These are phyloP conservation scores for Ara ararauna DNA, from an alignment of 2,797 vertebrate species.

Conservation along the genomic window DNA sequence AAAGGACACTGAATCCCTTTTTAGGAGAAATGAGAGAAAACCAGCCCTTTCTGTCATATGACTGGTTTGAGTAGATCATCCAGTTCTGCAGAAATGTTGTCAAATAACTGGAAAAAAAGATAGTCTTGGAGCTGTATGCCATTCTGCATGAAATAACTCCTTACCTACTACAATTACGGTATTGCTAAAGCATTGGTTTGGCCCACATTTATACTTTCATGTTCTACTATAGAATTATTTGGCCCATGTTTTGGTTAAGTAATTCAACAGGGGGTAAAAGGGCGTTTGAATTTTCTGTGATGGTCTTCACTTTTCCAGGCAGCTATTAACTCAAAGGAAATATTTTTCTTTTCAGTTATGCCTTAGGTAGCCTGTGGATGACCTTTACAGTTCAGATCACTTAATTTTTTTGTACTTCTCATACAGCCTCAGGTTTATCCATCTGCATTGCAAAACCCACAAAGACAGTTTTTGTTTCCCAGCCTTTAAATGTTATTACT, in stretches of 20 bases:
- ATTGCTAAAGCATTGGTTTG: background rate
- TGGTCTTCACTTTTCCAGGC: background rate
- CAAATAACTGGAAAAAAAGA: background rate
- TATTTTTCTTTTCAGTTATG: background rate
- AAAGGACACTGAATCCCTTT: background rate
- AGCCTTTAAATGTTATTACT: background rate
- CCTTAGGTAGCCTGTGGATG: background rate
- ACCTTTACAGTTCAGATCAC: slow-evolving; percentile 6
- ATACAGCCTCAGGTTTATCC: slow-evolving; percentile 27
- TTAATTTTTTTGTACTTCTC: slow-evolving; percentile 7
- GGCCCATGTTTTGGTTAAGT: background rate
- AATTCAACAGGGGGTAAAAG: background rate
- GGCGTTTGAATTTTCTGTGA: background rate
- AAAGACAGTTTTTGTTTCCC: background rate
- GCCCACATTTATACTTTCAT: background rate
- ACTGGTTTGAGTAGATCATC: background rate
- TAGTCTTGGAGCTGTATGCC: background rate
- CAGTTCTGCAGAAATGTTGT: background rate
- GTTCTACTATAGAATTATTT: background rate
- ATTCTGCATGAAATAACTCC: background rate
- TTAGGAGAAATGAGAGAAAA: background rate
- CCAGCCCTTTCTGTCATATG: background rate
- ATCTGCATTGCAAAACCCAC: slow-evolving; percentile 14
- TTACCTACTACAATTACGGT: background rate
- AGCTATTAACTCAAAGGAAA: slow-evolving; percentile 26